These are phyloP conservation scores for Sarcophaga bullata DNA, from an alignment of 1,140 invertebrate genomes.

Conservation along the genomic window DNA sequence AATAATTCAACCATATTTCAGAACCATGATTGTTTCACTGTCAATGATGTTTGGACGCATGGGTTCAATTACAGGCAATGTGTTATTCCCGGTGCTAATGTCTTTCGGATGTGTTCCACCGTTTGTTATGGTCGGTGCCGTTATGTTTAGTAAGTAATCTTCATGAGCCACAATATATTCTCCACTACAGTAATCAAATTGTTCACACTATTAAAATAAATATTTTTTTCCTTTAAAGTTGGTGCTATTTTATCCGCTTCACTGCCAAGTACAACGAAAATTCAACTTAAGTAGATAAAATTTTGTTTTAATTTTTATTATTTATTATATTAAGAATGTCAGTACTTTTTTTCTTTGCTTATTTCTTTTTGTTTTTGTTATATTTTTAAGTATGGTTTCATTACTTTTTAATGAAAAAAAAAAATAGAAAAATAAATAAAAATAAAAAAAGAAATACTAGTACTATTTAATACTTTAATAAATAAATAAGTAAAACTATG, in stretches of 20 bases:
- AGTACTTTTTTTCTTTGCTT: too few relatives aligned
- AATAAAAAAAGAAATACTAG: too few relatives aligned
- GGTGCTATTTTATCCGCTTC: constrained; percentile 55
- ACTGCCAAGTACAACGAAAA: constrained; percentile 58
- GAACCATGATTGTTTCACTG: constrained; percentile 60
- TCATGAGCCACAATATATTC: not conserved
- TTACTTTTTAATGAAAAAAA: too few relatives aligned
- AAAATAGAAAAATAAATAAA: too few relatives aligned
- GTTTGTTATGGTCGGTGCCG: constrained; percentile 58
- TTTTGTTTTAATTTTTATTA: not conserved
- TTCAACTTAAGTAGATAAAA: constrained; percentile 49
- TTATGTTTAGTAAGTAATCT: constrained; percentile 57
- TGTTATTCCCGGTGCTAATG: constrained; percentile 60
- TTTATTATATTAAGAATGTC: too few relatives aligned
- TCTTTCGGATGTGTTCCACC: constrained; percentile 57
- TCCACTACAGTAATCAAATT: not conserved
- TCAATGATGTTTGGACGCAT: constrained; percentile 61
- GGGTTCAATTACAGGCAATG: constrained; percentile 57
- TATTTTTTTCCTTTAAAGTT: constrained; percentile 45
- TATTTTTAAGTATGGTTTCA: too few relatives aligned
- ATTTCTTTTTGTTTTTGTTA: too few relatives aligned
- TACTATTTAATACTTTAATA: too few relatives aligned
- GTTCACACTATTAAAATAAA: not conserved
- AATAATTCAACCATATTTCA: constrained; percentile 26
- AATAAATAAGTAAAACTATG: too few relatives aligned